Base-by-base conservation (phyloP, 1,140 invertebrate genomes). In the Rhopalosiphum padi region DNA sequence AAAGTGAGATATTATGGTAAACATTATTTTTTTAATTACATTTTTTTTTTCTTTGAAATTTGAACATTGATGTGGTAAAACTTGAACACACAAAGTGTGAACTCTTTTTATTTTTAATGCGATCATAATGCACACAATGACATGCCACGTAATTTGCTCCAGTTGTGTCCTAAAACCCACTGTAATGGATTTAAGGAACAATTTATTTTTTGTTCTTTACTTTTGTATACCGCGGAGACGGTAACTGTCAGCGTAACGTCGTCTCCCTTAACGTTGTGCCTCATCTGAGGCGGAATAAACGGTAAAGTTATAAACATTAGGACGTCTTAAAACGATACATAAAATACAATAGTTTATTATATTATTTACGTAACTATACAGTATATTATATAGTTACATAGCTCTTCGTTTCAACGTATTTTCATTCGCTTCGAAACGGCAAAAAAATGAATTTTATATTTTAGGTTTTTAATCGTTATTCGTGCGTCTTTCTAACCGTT, bases 401-500 rank as follows among this genome's bases (percentile, higher is more conserved):
- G n/a, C 60, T n/a, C 3, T 77, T 77, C 4, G 18, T n/a, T 35
- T n/a, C 3, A n/a, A 18, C 9, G n/a, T n/a, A 18, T 77, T 77
- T 18, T n/a, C 48, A 6, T n/a, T 68, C 11, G 25, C 25, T 25
- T 8, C 0, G 0, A 5, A n/a, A 18, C 30, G 5, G 1, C 0
- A 77, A n/a, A 77, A n/a, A 35, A 11, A 60, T 11, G 0, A 30
- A 11, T 60, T 30, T 60, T 30, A 30, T 30, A 30, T 15, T 30
- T 60, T 15, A 15, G 30, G 9, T 51, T 51, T 51, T 51, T 51
- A 51, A 51, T 51, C 15, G 11, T 3, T 2, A 51, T 51, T 51
- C 48, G 1, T 51, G 21, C 15, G 21, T 51, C 18, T 51, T 51
- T 77, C 60, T 18, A 77, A 4, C 30, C n/a, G n/a, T 77, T n/a